Conservation (phyloP, 2,113 vertebrate genomes). For the Hiodon tergisus region DNA sequence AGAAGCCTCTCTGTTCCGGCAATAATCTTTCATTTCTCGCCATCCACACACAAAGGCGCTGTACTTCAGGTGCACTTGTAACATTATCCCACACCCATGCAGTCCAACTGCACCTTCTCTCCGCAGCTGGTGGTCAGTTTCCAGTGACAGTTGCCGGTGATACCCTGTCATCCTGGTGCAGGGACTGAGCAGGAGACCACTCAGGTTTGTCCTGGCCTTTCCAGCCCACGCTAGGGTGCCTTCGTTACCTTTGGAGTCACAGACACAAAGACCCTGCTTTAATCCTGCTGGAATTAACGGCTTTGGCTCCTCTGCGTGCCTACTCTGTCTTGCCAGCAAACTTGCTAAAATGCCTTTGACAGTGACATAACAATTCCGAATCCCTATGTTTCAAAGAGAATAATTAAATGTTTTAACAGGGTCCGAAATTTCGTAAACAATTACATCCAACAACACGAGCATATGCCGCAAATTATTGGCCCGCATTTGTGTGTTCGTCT, state of each 20-base stretch:
- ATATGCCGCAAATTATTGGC: not conserved
- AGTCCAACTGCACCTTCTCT: conserved; percentile 33
- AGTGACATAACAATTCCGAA: conserved; percentile 34
- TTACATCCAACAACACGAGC: no score
- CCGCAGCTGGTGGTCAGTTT: not conserved
- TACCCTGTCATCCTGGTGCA: conserved; percentile 2
- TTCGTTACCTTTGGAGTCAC: conserved; percentile 13
- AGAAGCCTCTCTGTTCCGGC: conserved; percentile 64
- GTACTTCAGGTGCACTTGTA: conserved; percentile 38
- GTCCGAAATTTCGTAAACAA: not conserved
- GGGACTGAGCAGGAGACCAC: conserved; percentile 24
- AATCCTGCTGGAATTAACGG: conserved; percentile 44
- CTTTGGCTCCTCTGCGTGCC: conserved; percentile 29
- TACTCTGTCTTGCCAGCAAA: conserved; percentile 24
- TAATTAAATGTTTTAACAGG: conserved; percentile 3
- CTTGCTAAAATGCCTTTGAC: not conserved
- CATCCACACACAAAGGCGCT: conserved; percentile 52
- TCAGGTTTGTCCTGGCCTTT: conserved; percentile 38
- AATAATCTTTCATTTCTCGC: conserved; percentile 65
- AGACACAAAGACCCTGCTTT: conserved; percentile 24
- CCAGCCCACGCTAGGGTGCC: conserved; percentile 28
- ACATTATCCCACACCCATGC: conserved; percentile 41
- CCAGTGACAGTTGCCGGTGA: not conserved
- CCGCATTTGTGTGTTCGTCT: not conserved
- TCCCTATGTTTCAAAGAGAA: conserved; percentile 14